Evolutionary conservation across 2,797 vertebrate genomes (phyloP).

Genomic region (Acrocephalus scirpaceus): DNA sequence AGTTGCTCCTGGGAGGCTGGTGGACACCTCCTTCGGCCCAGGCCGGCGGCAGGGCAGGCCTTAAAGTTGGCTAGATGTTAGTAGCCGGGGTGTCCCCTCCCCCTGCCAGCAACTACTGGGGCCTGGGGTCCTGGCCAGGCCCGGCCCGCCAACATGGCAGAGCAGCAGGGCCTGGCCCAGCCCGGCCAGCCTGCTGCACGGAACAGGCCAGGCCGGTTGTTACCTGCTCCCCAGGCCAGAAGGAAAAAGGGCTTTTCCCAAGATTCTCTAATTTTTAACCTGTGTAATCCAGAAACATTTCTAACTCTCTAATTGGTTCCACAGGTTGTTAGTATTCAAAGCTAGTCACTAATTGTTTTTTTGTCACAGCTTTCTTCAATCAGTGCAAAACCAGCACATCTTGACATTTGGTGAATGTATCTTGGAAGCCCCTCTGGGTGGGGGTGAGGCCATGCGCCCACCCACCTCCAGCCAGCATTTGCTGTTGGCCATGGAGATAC

Average conservation of each 20-base stretch:
- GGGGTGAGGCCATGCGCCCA: neutral
- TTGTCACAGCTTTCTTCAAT: neutral
- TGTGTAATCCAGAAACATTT: neutral
- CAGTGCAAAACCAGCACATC: neutral
- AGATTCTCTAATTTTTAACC: neutral
- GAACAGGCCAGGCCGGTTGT: too few relatives aligned
- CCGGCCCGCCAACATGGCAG: too few relatives aligned
- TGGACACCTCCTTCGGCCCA: too few relatives aligned
- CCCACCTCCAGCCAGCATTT: fast-evolving
- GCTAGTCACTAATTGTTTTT: neutral
- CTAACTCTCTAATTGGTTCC: neutral
- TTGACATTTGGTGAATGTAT: fast-evolving
- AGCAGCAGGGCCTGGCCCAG: neutral
- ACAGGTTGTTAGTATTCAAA: neutral
- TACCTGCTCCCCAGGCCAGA: neutral
- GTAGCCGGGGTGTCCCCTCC: neutral
- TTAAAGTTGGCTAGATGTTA: neutral
- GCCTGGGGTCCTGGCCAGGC: too few relatives aligned
- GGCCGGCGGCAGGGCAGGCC: neutral
- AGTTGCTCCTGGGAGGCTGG: neutral
- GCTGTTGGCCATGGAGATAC: neutral
- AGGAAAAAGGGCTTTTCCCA: neutral
- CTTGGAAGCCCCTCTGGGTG: neutral
- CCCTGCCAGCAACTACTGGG: too few relatives aligned
- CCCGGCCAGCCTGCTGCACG: too few relatives aligned